Conservation (phyloP, 1,140 invertebrate genomes). For the Subanguina moxae region DNA sequence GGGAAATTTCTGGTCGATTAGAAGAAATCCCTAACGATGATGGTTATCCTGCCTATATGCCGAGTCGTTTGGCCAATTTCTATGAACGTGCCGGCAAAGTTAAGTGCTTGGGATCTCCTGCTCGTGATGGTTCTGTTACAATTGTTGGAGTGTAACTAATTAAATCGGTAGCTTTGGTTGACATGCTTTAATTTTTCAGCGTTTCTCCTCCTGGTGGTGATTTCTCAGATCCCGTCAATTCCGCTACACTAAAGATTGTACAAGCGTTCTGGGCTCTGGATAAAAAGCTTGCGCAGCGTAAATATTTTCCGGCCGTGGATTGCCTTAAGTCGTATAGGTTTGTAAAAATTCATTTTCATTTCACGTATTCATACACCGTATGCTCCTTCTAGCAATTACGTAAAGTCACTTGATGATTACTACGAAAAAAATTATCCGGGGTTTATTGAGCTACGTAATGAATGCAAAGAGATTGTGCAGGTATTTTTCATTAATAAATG, state of each 20-base stretch:
- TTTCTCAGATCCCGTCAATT: conserved; percentile 98
- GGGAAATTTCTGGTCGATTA: conserved; percentile 98
- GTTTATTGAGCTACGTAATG: conserved; percentile 77
- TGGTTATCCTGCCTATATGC: conserved; percentile 88
- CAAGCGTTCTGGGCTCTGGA: conserved; percentile 99
- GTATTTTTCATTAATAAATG: conserved; percentile 5
- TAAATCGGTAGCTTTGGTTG: not conserved
- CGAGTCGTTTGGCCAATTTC: conserved; percentile 89
- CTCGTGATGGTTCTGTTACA: conserved; percentile 91
- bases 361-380: not conserved
- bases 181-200: conserved; percentile 53
- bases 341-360: not conserved
- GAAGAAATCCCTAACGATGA: conserved; percentile 96
- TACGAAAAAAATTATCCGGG: conserved; percentile 97
- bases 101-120: conserved; percentile 93
- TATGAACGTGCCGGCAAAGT: conserved; percentile 97
- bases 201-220: conserved; percentile 99
- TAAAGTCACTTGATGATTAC: conserved; percentile 92
- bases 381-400: conserved; percentile 75
- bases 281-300: conserved; percentile 96
- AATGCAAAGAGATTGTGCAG: conserved; percentile 79
- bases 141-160: conserved; percentile 83
- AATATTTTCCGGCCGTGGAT: conserved; percentile 99
- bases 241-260: conserved; percentile 94
- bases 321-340: conserved; percentile 93